Percentiles rank a stretch among this genome's conserved stretches.
These are phyloP conservation scores for Melanaphis sacchari DNA, from an alignment of 1,140 invertebrate genomes.

Conservation along the genomic window DNA sequence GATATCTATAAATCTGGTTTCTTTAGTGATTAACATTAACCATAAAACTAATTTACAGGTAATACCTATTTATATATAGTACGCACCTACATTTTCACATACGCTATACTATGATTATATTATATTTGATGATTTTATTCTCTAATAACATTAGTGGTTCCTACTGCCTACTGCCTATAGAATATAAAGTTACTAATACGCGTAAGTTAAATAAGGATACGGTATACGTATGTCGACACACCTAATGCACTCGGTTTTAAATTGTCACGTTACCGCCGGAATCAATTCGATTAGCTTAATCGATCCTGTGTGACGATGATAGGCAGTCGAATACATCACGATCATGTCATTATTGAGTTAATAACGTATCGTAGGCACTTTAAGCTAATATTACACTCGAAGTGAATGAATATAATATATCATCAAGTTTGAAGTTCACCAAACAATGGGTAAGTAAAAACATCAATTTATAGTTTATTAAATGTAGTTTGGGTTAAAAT, in stretches of 20 bases:
- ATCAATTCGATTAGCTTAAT: conserved; percentile 8
- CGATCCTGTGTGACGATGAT: background rate
- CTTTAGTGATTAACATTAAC: background rate
- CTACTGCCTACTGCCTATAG: background rate
- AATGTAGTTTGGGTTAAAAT: background rate
- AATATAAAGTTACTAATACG: background rate
- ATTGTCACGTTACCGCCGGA: background rate
- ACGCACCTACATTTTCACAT: background rate
- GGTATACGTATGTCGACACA: background rate
- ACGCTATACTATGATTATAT: background rate
- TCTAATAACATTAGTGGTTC: background rate
- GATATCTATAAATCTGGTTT: background rate
- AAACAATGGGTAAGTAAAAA: background rate
- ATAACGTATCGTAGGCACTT: background rate
- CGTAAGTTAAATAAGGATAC: background rate
- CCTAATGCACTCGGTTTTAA: background rate
- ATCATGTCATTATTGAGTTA: background rate
- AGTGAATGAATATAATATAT: background rate
- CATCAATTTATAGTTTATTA: background rate
- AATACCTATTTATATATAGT: background rate
- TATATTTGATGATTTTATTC: background rate
- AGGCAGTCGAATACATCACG: background rate
- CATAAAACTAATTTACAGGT: background rate
- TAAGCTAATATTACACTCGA: background rate
- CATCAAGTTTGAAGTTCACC: background rate